Conservation (phyloP, 2,113 vertebrate species). For the Sinocyclocheilus rhinocerous region DNA sequence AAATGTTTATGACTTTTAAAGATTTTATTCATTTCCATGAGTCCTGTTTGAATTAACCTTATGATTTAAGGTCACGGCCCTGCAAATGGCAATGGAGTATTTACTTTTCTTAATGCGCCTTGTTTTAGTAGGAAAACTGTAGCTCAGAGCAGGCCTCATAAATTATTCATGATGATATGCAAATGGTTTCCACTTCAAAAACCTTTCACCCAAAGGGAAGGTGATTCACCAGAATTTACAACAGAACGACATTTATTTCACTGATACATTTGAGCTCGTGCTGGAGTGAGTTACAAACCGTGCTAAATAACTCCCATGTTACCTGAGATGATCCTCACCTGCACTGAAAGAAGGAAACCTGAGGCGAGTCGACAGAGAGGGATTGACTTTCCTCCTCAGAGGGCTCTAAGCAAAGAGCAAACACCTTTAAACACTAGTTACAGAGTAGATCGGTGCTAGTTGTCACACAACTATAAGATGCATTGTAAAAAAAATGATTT, state of each 20-base stretch:
- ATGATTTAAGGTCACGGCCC: neutral
- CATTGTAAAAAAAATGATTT: too few species aligned
- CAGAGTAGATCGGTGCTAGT: neutral
- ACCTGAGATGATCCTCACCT: slow-evolving; percentile 42
- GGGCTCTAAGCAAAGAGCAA: neutral
- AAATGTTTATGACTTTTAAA: neutral
- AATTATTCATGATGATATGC: slow-evolving; percentile 16
- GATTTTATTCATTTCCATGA: neutral
- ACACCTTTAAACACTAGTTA: neutral
- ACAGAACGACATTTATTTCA: slow-evolving; percentile 6
- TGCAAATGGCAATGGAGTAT: neutral
- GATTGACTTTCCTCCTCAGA: slow-evolving; percentile 26
- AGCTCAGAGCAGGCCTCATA: slow-evolving; percentile 30
- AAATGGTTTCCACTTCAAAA: slow-evolving; percentile 25
- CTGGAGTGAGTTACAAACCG: neutral
- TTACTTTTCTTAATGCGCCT: slow-evolving; percentile 17
- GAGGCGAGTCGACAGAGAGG: slow-evolving; percentile 20
- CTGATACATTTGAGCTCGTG: slow-evolving; percentile 1
- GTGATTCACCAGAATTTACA: slow-evolving; percentile 34
- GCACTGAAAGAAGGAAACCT: slow-evolving; percentile 46
- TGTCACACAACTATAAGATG: neutral
- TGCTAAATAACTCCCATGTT: slow-evolving; percentile 9
- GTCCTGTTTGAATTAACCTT: neutral
- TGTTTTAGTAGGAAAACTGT: slow-evolving; percentile 30
- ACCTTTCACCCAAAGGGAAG: slow-evolving; percentile 21